Evolutionary conservation across 2,888 invertebrate genomes (phyloP).

Genomic region (Aleiodes testaceus): DNA sequence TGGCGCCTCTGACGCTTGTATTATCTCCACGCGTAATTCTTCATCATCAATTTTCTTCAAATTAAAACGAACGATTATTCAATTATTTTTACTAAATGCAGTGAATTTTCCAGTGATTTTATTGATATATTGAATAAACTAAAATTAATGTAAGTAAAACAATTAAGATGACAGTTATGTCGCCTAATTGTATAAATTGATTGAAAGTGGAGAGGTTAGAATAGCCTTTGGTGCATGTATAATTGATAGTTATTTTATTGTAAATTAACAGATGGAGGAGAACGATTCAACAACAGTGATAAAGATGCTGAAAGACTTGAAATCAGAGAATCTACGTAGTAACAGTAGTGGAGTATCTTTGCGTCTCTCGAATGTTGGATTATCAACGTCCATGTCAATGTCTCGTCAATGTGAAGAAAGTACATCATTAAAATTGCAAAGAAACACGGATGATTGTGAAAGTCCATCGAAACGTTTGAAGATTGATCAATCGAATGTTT

Average conservation of each 20-base stretch:
- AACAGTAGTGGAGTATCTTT: constrained; percentile 55
- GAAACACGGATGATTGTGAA: constrained; percentile 48
- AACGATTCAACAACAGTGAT: constrained; percentile 68
- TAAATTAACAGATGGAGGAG: constrained; percentile 61
- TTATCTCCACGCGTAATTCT: too few species aligned
- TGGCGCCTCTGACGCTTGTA: too few species aligned
- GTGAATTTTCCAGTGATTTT: too few species aligned
- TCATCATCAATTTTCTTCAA: too few species aligned
- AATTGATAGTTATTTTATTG: not conserved
- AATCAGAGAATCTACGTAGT: constrained; percentile 59
- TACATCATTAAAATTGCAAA: not conserved
- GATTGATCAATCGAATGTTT: not conserved
- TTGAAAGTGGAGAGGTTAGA: not conserved
- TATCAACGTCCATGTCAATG: constrained; percentile 38
- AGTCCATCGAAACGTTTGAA: constrained; percentile 59
- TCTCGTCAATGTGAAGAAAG: not conserved
- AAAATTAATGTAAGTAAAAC: not conserved
- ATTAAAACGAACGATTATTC: too few species aligned
- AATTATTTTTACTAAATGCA: too few species aligned
- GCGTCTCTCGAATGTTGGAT: constrained; percentile 56
- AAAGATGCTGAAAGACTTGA: constrained; percentile 68
- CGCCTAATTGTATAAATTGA: not conserved
- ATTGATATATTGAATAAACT: not conserved
- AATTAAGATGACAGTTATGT: too few species aligned
- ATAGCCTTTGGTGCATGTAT: not conserved